Base-by-base conservation (phyloP, 2,113 vertebrate species). In the Propithecus coquereli region DNA sequence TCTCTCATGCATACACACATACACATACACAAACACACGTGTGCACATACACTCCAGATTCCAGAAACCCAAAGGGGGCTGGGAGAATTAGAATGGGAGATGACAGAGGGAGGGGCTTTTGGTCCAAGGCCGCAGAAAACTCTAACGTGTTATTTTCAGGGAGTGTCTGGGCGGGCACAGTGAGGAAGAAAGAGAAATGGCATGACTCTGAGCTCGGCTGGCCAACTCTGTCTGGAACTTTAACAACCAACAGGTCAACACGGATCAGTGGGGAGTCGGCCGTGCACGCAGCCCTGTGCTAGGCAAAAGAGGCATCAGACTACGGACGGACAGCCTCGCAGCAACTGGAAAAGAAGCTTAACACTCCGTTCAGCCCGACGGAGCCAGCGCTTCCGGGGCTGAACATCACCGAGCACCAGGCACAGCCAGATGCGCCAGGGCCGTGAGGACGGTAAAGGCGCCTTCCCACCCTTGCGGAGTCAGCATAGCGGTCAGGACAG, bases 21-120 rank as follows among this genome's bases (percentile, higher is more conserved):
- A 32, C 1, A 14, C 10, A 22, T 3, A 18, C 52, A 54, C 17
- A 6, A 5, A 18, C 17, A 54, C 17, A 18, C 5, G 5, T 7
- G 52, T 54, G 52, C 52, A 54, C 5, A 5, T 54, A 7, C 0
- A 23, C 3, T 6, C 50, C 17, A 3, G 52, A 77, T 88, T 97
- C 89, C 73, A 52, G 81, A 96, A 85, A 85, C 68, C 89, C 63
- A 70, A 79, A 74, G 47, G 71, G 37, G 68, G 30, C 43, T 59
- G 70, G 63, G 13, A 9, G 70, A 57, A 59, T 59, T 40, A 23
- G 37, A 66, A 9, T 52, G 18, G 10, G 34, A 87, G 59, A 65
- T 68, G 50, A 47, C 14, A 27, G 47, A 71, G 8, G 30, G 71
- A 82, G 40, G 45, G 9, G 40, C 27, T 52, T 93, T 74, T 52